Base-by-base conservation (phyloP, 2,113 vertebrate species). In the Paraplagusia blochii region DNA sequence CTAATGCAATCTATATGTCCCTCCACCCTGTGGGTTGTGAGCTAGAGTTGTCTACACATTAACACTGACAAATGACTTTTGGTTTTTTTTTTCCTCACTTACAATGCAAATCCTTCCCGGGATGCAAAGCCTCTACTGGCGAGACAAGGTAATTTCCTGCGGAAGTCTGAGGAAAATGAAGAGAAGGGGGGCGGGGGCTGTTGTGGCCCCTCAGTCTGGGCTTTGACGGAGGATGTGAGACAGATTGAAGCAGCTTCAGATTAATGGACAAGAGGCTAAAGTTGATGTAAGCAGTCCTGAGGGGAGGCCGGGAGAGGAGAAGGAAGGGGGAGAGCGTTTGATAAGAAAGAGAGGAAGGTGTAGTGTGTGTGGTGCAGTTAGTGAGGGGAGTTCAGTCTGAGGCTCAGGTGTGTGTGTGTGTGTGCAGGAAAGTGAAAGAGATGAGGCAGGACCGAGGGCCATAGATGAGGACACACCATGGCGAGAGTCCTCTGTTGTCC, bases 141-240 rank as follows among this genome's bases (percentile, higher is more conserved):
- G 69, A 88, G 87, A 88, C 84, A 48, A 76, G 84, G 84, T 88
- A 77, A 85, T 90, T 89, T 91, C 90, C 89, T 88, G 86, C 18
- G 84, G 81, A 88, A 84, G 85, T 70, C 12, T 1, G 72, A 40
- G 34, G 66, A 29, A 55, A 10, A 5, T 47, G 38, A 43, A 18
- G 13, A 50, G 38, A 43, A 18, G 13, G 29, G 46, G 4, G 49
- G 34, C 38, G 29, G 16, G 29, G 46, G 46, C 50, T 17, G 19
- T 14, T 43, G 8, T 42, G 38, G 47, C 60, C n/a, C 10, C 17
- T 44, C 2, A 1, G 69, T 67, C 68, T 70, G 54, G 44, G 36
- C 62, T 64, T 45, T 0, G 17, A 39, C 33, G 56, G 67, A 53
- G 56, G 33, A 39, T 49, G 57, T 56, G 59, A 52, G 35, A 55